Conservation (phyloP, 2,888 invertebrate genomes). For the Lucinisca nassula region DNA sequence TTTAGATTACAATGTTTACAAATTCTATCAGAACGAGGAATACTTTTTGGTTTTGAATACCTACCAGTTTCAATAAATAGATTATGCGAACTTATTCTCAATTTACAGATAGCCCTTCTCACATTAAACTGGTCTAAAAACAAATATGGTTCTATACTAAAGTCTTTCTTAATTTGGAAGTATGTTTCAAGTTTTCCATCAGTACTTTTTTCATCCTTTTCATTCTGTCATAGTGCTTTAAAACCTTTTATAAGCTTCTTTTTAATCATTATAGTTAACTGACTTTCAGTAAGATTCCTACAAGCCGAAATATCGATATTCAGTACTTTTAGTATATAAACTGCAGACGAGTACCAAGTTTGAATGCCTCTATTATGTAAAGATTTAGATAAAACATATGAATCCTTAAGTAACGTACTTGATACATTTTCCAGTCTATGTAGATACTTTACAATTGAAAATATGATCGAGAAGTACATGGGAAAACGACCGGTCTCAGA, state of each 20-base stretch:
- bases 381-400: neutral
- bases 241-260: neutral
- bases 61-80: neutral
- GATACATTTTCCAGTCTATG: neutral
- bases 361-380: neutral
- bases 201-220: neutral
- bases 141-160: neutral
- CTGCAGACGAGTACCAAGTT: neutral
- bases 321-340: neutral
- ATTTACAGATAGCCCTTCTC: neutral
- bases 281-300: neutral
- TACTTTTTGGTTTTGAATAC: neutral
- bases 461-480: neutral
- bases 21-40: neutral
- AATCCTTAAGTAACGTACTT: neutral
- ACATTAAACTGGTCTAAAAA: neutral
- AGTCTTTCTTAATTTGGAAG: neutral
- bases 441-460: neutral
- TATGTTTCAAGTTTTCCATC: neutral
- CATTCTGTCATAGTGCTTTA: neutral
- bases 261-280: neutral
- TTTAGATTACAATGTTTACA: neutral
- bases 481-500: neutral
- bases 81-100: neutral
- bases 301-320: neutral